Evolutionary conservation across 2,797 vertebrate species (phyloP).

Genomic region (Pogonophryne albipinna): DNA sequence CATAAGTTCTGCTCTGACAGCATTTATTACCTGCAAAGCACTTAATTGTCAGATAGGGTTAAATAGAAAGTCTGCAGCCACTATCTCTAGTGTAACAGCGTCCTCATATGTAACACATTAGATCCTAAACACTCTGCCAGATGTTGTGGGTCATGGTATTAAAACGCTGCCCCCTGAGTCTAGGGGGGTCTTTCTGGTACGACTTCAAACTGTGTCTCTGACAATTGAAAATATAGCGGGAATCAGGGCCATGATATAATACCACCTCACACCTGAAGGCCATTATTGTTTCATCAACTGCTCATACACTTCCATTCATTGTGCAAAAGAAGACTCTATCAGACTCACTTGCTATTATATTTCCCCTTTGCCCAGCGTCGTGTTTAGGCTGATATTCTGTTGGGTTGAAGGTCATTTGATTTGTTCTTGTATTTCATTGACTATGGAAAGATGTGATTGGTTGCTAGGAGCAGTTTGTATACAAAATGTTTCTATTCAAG

Average conservation of each 20-base stretch:
- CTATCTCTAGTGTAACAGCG: neutral
- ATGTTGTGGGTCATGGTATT: slow-evolving; percentile 39
- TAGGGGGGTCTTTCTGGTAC: slow-evolving; percentile 24
- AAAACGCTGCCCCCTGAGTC: slow-evolving; percentile 19
- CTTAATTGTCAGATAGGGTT: neutral
- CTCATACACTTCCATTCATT: neutral
- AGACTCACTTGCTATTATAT: too few species aligned
- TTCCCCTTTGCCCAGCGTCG: neutral
- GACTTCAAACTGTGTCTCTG: slow-evolving; percentile 25
- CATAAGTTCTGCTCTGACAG: too few species aligned
- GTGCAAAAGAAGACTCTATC: neutral
- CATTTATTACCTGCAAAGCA: neutral
- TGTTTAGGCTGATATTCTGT: neutral
- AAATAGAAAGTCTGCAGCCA: neutral
- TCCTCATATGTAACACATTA: slow-evolving; percentile 32
- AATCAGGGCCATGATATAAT: slow-evolving; percentile 9
- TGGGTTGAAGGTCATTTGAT: neutral
- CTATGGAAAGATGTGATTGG: neutral
- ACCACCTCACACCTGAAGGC: neutral
- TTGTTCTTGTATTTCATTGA: neutral
- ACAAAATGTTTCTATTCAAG: neutral
- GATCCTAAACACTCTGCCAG: slow-evolving; percentile 20
- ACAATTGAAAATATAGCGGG: slow-evolving; percentile 47
- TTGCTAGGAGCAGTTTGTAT: neutral
- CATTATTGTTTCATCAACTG: neutral